A percentile compares a stretch with the other conserved stretches of the same genome.
These are phyloP conservation scores for Ploceus nigricollis DNA, from an alignment of 2,113 vertebrate species.

Conservation along the genomic window DNA sequence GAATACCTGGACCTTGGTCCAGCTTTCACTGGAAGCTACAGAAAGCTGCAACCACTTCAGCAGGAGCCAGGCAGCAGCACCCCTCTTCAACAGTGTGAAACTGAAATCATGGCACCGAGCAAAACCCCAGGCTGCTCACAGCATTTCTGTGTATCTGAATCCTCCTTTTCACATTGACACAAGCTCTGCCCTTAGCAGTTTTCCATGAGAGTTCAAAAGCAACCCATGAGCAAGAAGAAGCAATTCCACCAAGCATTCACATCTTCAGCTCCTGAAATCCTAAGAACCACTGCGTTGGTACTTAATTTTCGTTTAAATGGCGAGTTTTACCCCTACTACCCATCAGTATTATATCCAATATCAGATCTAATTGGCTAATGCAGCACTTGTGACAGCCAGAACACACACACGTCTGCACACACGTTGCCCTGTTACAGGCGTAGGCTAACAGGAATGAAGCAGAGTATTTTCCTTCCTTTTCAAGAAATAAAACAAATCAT, in stretches of 20 bases:
- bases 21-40: not conserved
- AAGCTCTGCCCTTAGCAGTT: not conserved
- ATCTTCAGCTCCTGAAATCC: not conserved
- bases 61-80: not conserved
- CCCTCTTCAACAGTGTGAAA: not conserved
- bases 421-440: not conserved
- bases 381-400: slow-evolving; percentile 12
- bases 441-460: not conserved
- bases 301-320: not conserved
- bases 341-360: not conserved
- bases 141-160: not conserved
- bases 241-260: not conserved
- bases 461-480: slow-evolving; percentile 23
- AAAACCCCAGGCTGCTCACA: not conserved
- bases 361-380: not conserved
- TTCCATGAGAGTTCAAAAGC: not conserved
- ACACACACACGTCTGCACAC: not conserved
- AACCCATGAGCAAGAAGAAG: not conserved
- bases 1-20: not conserved
- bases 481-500: not conserved
- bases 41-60: not conserved
- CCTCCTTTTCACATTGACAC: not conserved
- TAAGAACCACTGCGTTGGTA: not conserved
- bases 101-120: not conserved
- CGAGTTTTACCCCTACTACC: not conserved